Evolutionary conservation across 2,113 vertebrate genomes (phyloP).

Genomic region (Rousettus leschenaultii): DNA sequence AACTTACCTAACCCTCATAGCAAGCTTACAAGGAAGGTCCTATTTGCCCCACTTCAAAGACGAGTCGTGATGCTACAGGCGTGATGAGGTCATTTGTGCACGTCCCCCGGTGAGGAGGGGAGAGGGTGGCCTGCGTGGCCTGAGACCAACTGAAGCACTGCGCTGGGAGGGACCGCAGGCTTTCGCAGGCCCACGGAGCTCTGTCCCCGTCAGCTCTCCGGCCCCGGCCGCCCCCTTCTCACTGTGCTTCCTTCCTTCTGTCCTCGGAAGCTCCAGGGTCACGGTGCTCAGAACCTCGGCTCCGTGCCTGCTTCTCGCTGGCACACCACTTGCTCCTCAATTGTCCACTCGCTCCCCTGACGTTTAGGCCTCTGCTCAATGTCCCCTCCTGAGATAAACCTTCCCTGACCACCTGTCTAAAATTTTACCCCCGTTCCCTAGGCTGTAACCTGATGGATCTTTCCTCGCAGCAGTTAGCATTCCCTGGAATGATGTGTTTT

Average conservation of each 20-base stretch:
- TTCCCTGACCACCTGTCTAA: background rate
- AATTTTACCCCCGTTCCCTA: no score
- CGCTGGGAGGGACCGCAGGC: no score
- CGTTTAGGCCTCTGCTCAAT: background rate
- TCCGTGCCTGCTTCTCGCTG: background rate
- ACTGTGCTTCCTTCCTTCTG: fast-evolving
- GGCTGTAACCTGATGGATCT: background rate
- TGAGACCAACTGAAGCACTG: background rate
- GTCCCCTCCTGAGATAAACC: background rate
- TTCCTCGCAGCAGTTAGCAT: background rate
- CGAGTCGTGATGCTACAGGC: background rate
- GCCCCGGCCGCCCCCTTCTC: background rate
- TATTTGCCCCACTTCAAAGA: background rate
- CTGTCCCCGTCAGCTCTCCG: no score
- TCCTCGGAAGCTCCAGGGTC: background rate
- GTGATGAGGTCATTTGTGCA: background rate
- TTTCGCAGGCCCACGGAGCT: background rate
- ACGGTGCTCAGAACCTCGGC: background rate
- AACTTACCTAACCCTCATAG: background rate
- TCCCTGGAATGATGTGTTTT: background rate
- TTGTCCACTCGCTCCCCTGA: background rate
- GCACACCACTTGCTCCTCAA: fast-evolving
- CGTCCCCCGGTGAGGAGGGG: background rate
- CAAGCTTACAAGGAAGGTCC: background rate
- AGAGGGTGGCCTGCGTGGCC: background rate